These are phyloP conservation scores for Varecia variegata DNA, from an alignment of 2,797 vertebrate genomes.

Conservation along the genomic window DNA sequence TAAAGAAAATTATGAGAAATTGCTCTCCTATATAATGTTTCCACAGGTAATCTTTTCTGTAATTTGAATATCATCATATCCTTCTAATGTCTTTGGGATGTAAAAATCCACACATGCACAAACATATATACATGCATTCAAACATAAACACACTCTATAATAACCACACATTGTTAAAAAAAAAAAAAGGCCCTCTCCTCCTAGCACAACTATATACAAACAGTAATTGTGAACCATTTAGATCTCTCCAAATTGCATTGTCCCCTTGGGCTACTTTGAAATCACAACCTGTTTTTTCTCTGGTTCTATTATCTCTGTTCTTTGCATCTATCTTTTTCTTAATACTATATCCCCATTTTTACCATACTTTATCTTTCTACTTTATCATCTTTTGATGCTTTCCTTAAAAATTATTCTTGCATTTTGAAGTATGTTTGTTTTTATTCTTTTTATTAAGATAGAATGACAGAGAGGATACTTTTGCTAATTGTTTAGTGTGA, in stretches of 20 bases:
- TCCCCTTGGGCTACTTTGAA: not conserved
- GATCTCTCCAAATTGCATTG: not conserved
- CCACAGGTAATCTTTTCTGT: not conserved
- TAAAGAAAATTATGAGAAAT: slow-evolving; percentile 25
- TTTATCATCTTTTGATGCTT: not conserved
- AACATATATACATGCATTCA: too few relatives aligned
- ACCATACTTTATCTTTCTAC: not conserved
- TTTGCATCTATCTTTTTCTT: not conserved
- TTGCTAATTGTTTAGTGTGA: not conserved
- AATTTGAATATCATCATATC: not conserved
- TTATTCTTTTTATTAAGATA: not conserved
- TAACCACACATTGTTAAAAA: not conserved
- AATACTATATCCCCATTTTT: not conserved
- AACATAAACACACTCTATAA: not conserved
- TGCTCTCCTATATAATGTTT: not conserved
- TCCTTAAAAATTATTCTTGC: not conserved
- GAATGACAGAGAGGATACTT: not conserved
- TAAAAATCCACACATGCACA: not conserved
- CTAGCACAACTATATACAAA: not conserved
- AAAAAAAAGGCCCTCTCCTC: not conserved
- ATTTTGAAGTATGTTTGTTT: not conserved
- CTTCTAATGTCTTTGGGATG: not conserved
- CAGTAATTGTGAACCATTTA: not conserved
- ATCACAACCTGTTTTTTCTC: not conserved
- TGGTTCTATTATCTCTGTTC: not conserved